A percentile compares a stretch with the other conserved stretches of the same genome.
These are phyloP conservation scores for Augochlorella aurata DNA, from an alignment of 2,888 invertebrate species.

Conservation along the genomic window DNA sequence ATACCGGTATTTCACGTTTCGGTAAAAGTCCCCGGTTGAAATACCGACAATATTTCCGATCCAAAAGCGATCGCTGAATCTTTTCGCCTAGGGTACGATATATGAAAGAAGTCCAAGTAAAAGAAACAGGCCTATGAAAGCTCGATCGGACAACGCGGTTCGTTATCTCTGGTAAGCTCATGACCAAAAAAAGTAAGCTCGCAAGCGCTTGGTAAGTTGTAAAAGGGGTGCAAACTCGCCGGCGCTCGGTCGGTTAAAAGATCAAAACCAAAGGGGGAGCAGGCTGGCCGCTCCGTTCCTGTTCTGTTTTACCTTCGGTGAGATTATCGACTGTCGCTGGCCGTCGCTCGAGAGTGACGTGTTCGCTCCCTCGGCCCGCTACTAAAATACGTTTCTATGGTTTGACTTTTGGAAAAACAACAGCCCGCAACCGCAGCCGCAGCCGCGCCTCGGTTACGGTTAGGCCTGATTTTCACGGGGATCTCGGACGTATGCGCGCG, in stretches of 20 bases:
- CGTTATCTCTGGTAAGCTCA: slow-evolving; percentile 67
- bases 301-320: slow-evolving; percentile 82
- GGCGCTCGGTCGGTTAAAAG: slow-evolving; percentile 70
- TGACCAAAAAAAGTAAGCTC: slow-evolving; percentile 69
- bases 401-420: slow-evolving; percentile 69
- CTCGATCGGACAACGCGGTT: slow-evolving; percentile 64
- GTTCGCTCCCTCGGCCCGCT: slow-evolving; percentile 81
- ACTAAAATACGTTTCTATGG: slow-evolving; percentile 78
- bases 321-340: slow-evolving; percentile 83
- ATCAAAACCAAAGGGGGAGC: slow-evolving; percentile 59
- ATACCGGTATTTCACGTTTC: too few species aligned
- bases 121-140: slow-evolving; percentile 70
- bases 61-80: too few species aligned
- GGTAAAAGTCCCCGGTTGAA: too few species aligned
- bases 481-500: background rate
- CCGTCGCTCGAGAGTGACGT: slow-evolving; percentile 80
- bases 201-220: slow-evolving; percentile 78
- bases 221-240: slow-evolving; percentile 77
- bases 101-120: background rate
- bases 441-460: background rate
- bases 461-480: slow-evolving; percentile 27
- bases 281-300: slow-evolving; percentile 63
- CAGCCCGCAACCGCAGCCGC: slow-evolving; percentile 4
- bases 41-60: too few species aligned
- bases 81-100: background rate